Percentiles rank a stretch among this genome's conserved stretches.
phyloP scores from a whole-genome alignment of 2,797 vertebrate genomes.

The Sorex maritimensis region DNA sequence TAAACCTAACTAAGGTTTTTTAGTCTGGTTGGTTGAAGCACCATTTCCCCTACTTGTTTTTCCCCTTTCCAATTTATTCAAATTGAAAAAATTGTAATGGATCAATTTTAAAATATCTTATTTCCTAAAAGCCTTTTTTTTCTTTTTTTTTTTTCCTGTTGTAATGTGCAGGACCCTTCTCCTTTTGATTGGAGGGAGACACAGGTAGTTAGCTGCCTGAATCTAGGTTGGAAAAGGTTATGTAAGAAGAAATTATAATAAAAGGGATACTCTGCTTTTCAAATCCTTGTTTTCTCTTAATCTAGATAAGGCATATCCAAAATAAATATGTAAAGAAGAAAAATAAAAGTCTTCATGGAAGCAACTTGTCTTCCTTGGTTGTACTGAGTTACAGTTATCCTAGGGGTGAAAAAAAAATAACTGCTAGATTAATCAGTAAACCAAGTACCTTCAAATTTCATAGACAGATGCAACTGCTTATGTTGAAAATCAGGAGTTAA shows the following conservation, averaged over 20 bases:
- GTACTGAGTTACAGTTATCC: background rate
- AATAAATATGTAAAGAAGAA: constrained; percentile 88
- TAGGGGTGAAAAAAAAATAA: background rate
- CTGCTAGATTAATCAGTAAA: background rate
- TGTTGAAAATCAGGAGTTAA: background rate
- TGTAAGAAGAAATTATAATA: constrained; percentile 85
- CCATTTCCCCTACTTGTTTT: constrained; percentile 63
- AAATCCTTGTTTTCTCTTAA: constrained; percentile 85
- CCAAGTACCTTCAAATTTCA: background rate
- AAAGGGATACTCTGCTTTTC: constrained; percentile 89
- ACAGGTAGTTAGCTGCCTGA: constrained; percentile 79
- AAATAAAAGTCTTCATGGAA: constrained; percentile 84
- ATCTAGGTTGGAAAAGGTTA: constrained; percentile 83
- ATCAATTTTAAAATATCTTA: constrained; percentile 85
- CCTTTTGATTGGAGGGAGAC: constrained; percentile 80
- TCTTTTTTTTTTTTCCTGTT: constrained; percentile 76
- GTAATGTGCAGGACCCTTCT: constrained; percentile 82
- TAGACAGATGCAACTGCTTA: background rate
- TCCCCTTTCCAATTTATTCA: constrained; percentile 79
- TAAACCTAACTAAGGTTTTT: constrained; percentile 61
- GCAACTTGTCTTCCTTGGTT: constrained; percentile 74
- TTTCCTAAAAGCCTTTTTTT: constrained; percentile 84
- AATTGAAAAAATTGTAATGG: constrained; percentile 81
- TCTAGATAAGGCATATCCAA: constrained; percentile 87
- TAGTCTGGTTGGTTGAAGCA: constrained; percentile 67